Conservation (phyloP, 2,113 vertebrate species). For the Psettodes erumei region DNA sequence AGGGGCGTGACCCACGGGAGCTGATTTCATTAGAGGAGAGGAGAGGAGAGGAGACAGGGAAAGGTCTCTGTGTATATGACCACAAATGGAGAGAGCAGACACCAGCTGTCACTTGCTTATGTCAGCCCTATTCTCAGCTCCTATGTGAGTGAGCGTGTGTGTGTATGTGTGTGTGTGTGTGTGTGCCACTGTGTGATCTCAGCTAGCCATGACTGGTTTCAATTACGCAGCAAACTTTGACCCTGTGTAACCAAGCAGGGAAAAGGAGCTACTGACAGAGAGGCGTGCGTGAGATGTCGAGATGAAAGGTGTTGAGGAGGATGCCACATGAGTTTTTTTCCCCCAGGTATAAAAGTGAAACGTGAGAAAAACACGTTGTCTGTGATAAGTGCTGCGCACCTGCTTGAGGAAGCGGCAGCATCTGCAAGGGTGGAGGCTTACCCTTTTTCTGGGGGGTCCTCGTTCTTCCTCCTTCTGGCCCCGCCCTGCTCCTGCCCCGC, state of each 20-base stretch:
- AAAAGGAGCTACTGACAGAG: conserved; percentile 46
- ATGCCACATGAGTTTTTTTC: background rate
- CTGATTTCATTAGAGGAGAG: conserved; percentile 55
- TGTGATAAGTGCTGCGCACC: background rate
- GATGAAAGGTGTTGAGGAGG: too few relatives aligned
- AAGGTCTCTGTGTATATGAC: conserved; percentile 75
- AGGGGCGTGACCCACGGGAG: conserved; percentile 56
- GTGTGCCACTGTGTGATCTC: conserved; percentile 66
- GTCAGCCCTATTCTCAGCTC: conserved; percentile 76
- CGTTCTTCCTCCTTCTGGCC: conserved; percentile 90
- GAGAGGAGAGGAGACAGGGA: conserved; percentile 40
- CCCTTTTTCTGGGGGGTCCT: conserved; percentile 93
- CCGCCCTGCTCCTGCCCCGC: conserved; percentile 85
- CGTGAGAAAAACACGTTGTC: background rate
- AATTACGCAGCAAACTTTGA: conserved; percentile 83
- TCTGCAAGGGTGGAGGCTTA: conserved; percentile 70
- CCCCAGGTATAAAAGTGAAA: background rate
- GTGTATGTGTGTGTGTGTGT: conserved; percentile 41
- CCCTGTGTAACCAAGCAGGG: conserved; percentile 70
- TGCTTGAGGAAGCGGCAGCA: background rate
- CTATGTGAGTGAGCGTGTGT: conserved; percentile 49
- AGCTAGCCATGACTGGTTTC: conserved; percentile 74
- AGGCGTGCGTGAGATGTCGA: conserved; percentile 37
- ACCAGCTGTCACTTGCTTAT: conserved; percentile 86
- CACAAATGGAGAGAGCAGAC: conserved; percentile 82